A percentile compares a stretch with the other conserved stretches of the same genome.
Conservation (phyloP, 2,888 invertebrate species). For the Platycheirus albimanus region DNA sequence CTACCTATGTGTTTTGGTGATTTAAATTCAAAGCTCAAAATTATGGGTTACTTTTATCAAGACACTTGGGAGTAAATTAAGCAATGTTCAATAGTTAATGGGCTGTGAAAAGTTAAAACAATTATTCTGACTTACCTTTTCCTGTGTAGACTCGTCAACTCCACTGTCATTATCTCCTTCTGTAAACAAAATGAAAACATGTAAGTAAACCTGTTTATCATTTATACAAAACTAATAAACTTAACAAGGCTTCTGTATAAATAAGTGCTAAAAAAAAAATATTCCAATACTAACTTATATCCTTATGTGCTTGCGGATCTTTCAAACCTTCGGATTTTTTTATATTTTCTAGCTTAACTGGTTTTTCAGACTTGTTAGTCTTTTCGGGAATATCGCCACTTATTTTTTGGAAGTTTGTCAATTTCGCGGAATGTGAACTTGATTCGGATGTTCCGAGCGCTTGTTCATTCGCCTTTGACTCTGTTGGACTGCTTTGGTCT, state of each 20-base stretch:
- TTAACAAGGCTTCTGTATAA: conserved; percentile 41
- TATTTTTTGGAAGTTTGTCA: conserved; percentile 60
- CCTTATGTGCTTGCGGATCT: conserved; percentile 43
- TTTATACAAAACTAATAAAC: too few relatives aligned
- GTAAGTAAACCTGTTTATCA: too few relatives aligned
- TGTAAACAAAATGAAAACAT: conserved; percentile 82
- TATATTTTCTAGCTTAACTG: conserved; percentile 11
- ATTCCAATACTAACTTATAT: conserved; percentile 53
- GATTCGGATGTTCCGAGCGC: conserved; percentile 39
- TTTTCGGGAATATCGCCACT: conserved; percentile 40
- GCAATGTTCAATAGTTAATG: too few relatives aligned
- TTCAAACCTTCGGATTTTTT: conserved; percentile 17
- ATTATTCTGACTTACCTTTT: conserved; percentile 86
- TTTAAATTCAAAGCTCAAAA: too few relatives aligned
- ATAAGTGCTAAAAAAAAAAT: conserved; percentile 4
- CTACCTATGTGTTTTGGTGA: too few relatives aligned
- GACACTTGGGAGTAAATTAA: too few relatives aligned
- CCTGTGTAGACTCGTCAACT: conserved; percentile 91
- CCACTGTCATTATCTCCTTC: conserved; percentile 93
- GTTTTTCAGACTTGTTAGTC: conserved; percentile 33
- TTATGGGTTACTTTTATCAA: too few relatives aligned
- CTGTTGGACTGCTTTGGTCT: not conserved
- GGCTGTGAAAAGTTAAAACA: too few relatives aligned
- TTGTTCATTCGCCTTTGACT: conserved; percentile 33
- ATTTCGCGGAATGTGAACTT: conserved; percentile 37